A percentile compares a stretch with the other conserved stretches of the same genome.
These are phyloP conservation scores for Bilobella aurantiaca DNA, from an alignment of 1,140 invertebrate genomes.

Conservation along the genomic window DNA sequence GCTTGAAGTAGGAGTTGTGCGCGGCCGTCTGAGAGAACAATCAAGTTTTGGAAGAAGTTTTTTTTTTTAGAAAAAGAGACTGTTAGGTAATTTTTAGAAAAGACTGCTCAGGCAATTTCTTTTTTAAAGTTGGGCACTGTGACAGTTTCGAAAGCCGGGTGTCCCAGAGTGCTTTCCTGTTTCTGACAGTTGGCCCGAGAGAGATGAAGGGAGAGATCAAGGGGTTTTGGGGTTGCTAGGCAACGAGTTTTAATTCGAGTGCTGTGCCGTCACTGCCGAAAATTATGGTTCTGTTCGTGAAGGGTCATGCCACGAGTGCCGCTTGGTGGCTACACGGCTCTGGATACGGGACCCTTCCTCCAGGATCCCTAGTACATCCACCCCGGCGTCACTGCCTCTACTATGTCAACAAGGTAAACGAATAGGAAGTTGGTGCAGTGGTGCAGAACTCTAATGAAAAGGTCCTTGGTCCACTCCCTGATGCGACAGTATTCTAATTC, in stretches of 20 bases:
- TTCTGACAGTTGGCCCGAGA: too few species aligned
- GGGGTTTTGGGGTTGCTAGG: not conserved
- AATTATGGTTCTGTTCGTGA: slow-evolving; percentile 1
- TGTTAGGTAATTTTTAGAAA: not conserved
- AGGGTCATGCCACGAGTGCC: not conserved
- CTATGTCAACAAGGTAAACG: slow-evolving; percentile 3
- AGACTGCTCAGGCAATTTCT: not conserved
- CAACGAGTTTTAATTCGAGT: not conserved
- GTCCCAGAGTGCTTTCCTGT: too few species aligned
- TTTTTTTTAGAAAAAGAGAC: not conserved
- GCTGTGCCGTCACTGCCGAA: not conserved
- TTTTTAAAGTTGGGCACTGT: too few species aligned
- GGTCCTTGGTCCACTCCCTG: not conserved
- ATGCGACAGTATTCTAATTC: not conserved
- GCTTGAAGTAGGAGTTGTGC: too few species aligned
- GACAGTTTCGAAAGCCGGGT: too few species aligned
- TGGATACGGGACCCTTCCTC: not conserved
- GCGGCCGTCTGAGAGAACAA: not conserved
- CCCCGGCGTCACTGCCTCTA: not conserved
- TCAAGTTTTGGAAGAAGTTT: not conserved
- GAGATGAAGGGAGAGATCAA: not conserved
- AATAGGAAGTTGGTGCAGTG: not conserved
- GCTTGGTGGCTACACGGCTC: not conserved
- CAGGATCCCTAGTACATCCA: not conserved
- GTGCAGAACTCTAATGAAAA: not conserved